These are phyloP conservation scores for Labeo rohita DNA, from an alignment of 2,113 vertebrate genomes.

Conservation along the genomic window DNA sequence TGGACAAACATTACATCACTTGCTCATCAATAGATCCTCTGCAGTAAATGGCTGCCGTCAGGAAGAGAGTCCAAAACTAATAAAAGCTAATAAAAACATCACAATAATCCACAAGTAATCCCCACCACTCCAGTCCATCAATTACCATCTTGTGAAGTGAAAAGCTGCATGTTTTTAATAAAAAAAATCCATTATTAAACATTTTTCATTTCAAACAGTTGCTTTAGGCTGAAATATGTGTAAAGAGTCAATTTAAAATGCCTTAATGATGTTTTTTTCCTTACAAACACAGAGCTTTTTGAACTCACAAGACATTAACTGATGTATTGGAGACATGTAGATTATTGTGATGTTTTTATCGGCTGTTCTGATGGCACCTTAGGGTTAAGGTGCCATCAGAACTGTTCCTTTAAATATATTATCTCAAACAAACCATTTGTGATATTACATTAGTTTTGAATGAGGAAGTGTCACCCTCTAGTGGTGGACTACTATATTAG, in stretches of 20 bases:
- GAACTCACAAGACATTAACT: background rate
- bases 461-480: background rate
- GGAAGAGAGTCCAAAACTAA: background rate
- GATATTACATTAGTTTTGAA: background rate
- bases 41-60: background rate
- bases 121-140: background rate
- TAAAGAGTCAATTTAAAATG: background rate
- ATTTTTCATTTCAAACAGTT: background rate
- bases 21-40: background rate
- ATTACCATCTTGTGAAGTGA: background rate
- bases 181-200: background rate
- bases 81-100: background rate
- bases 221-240: background rate
- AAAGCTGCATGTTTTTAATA: no score
- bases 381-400: no score
- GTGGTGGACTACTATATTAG: background rate
- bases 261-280: background rate
- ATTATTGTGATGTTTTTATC: background rate
- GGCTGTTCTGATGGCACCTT: background rate
- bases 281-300: background rate
- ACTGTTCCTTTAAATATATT: background rate
- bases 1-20: background rate
- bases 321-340: background rate
- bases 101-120: background rate
- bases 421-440: background rate